Base-by-base conservation (phyloP, 1,140 invertebrate genomes). In the Drosophila santomea region DNA sequence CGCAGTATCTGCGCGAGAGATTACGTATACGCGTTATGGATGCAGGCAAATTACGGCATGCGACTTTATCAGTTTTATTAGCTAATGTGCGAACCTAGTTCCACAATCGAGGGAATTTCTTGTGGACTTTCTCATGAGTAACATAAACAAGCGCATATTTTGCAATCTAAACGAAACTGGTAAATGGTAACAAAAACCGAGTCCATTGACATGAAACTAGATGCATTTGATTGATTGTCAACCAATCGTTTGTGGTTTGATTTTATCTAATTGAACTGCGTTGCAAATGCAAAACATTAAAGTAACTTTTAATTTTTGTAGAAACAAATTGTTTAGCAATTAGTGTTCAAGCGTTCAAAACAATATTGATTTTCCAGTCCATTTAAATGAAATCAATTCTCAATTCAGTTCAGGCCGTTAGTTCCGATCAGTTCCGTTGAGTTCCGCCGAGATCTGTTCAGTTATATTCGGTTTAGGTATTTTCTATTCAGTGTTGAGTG, bases 51-150 rank as follows among this genome's bases (percentile, higher is more conserved):
- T 41, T 50, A 51, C 67, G 48, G 20, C 48, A 55, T 66, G 15
- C 28, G 7, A 10, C 38, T 41, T 28, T 66, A 64, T 64, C 61
- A 62, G 25, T 59, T 62, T n/a, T 10, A 43, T 63, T 60, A 43
- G 60, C 60, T 63, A 63, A 63, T 60, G 12, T 4, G 5, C 11
- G 4, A 23, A 8, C 15, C 39, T 61, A 56, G 50, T 1, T 23
- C 2, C n/a, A 3, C 14, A 20, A 7, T 11, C 25, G 3, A n/a
- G 12, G 4, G 17, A 8, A 4, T 59, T 32, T 39, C 1, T 14
- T 20, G 1, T 23, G 7, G 12, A 5, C 23, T 54, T 54, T 2
- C 4, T 12, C 4, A 20, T 52, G 32, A 36, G 15, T 14, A 28
- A 14, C 14, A 15, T n/a, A 15, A 28, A 28, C 4, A 2, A 25